A percentile compares a stretch with the other conserved stretches of the same genome.
phyloP scores from a whole-genome alignment of 2,797 vertebrate genomes.

The Phalloptychus januarius region DNA sequence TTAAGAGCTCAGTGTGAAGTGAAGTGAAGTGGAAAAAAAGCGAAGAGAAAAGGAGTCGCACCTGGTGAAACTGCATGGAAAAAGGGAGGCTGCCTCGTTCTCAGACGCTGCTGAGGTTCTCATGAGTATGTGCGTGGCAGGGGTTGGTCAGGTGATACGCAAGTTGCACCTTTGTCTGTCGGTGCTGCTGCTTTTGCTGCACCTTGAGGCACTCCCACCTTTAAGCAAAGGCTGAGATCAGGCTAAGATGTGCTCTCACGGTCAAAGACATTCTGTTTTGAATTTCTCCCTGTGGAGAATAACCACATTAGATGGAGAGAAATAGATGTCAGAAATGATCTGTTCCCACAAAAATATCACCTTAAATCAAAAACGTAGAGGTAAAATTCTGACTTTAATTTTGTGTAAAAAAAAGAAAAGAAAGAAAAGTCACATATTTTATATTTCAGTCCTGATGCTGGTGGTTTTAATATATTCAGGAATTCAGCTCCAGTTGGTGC shows the following conservation, averaged over 20 bases:
- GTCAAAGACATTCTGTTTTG: not conserved
- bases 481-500: not conserved
- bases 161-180: slow-evolving; percentile 60
- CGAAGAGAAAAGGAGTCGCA: slow-evolving; percentile 75
- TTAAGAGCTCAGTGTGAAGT: slow-evolving; percentile 76
- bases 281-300: not conserved
- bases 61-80: slow-evolving; percentile 72
- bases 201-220: slow-evolving; percentile 59
- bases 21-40: slow-evolving; percentile 77
- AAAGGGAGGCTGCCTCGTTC: slow-evolving; percentile 47
- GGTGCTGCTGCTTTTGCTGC: slow-evolving; percentile 22
- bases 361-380: not conserved
- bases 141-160: slow-evolving; percentile 61
- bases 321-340: not conserved
- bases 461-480: not conserved
- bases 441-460: not conserved
- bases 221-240: slow-evolving; percentile 57
- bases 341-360: not conserved
- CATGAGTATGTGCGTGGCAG: slow-evolving; percentile 54
- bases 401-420: not conserved
- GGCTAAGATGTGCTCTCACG: slow-evolving; percentile 15
- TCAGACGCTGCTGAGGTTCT: slow-evolving; percentile 65
- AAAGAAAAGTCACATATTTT: not conserved
- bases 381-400: not conserved
- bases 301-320: not conserved